Evolutionary conservation across 2,797 vertebrate species (phyloP), one percentile per base, ranked within the genome.

Genomic region (Pempheris klunzingeri): DNA sequence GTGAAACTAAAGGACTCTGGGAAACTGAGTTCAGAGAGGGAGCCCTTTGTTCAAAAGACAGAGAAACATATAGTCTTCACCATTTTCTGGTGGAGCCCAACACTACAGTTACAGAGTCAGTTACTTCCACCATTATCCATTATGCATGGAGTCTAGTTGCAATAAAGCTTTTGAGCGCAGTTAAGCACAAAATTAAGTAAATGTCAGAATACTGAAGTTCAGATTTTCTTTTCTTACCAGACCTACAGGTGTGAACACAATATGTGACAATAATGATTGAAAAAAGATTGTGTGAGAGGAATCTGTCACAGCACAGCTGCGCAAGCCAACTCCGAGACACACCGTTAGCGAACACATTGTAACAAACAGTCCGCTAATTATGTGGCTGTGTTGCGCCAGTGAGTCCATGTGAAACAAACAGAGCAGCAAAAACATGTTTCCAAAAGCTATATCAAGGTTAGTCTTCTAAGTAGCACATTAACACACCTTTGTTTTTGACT

Each of bases 321-420:
- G 24, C 9, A 28, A 17, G 50, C 30, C 41, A 47, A 54, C 34
- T 34, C 61, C 20, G 3, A 58, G 7, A 20, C 36, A 34, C 4
- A 24, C 8, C 12, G 32, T 24, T 73, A 55, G 47, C 34, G 10
- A 73, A n/a, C 39, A 38, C 39, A n/a, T 28, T 22, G 5, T 10
- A 38, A 39, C 18, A 55, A 47, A 74, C 49, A 75, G 38, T 61
- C 64, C 28, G 47, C 49, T 38, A 62, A 68, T 61, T 38, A 61
- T 28, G 62, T 4, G 15, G 18, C 32, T 55, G 18, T 9, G 2
- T 15, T 61, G 36, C 10, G n/a, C 18, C 10, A 11, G n/a, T 34
- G 34, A 22, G 34, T 32, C 26, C 44, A 38, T 46, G 8, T 24
- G 24, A 4, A 28, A 4, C 59, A 49, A 30, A n/a, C 18, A 38